Evolutionary conservation across 2,113 vertebrate species (phyloP).

Genomic region (Oryzias woworae): DNA sequence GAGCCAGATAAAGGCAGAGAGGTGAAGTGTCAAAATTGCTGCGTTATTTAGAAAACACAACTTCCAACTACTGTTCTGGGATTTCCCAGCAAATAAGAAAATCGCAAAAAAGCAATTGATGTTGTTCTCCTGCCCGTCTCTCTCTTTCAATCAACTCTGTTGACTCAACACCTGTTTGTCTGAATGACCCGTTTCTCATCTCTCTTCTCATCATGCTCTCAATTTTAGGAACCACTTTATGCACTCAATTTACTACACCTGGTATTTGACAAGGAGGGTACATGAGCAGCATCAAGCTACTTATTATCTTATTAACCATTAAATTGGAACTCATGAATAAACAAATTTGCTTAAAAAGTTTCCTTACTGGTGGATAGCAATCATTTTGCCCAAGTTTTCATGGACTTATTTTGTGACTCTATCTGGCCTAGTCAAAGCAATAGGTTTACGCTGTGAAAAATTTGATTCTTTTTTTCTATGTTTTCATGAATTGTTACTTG

Average conservation of each 20-base stretch:
- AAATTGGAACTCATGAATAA: neutral
- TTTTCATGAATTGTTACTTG: neutral
- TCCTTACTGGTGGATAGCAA: neutral
- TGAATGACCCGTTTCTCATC: constrained; percentile 47
- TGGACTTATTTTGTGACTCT: neutral
- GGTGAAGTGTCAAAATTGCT: no score
- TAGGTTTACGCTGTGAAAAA: neutral
- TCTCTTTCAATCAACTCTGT: constrained; percentile 45
- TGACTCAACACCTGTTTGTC: constrained; percentile 45
- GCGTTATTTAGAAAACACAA: no score
- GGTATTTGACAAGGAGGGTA: constrained; percentile 14
- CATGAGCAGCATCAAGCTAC: neutral
- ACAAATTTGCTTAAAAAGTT: neutral
- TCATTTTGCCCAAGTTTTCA: neutral
- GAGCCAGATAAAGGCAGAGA: no score
- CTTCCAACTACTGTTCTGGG: no score
- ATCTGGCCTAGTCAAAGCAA: neutral
- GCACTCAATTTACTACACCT: neutral
- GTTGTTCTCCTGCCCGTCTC: constrained; percentile 1
- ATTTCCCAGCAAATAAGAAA: constrained; percentile 9
- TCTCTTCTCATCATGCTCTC: constrained; percentile 10
- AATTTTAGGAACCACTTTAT: constrained; percentile 18
- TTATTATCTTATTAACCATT: neutral
- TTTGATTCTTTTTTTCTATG: neutral
- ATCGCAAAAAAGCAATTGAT: constrained; percentile 1